These are phyloP conservation scores for Darevskia mixta DNA, from an alignment of 2,797 vertebrate genomes.

Conservation along the genomic window DNA sequence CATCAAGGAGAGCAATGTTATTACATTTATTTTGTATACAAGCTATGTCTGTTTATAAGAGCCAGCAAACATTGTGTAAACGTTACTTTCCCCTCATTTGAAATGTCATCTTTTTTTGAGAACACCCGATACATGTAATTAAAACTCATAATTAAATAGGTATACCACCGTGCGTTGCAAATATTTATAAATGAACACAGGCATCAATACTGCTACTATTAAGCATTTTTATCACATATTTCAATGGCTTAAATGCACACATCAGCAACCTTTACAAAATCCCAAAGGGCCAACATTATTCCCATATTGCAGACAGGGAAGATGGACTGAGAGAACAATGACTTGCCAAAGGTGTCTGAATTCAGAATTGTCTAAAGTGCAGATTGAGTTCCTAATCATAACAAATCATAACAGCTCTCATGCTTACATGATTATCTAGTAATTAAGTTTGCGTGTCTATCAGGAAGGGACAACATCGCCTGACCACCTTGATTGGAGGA, in stretches of 20 bases:
- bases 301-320: background rate
- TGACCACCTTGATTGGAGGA: no score
- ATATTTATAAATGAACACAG: background rate
- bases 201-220: background rate
- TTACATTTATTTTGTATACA: slow-evolving; percentile 41
- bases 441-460: background rate
- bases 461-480: background rate
- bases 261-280: background rate
- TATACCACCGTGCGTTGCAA: background rate
- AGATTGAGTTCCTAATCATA: background rate
- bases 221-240: background rate
- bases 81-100: slow-evolving; percentile 28
- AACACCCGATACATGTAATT: background rate
- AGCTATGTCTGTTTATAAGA: slow-evolving; percentile 48
- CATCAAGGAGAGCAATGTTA: slow-evolving; percentile 2
- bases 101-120: slow-evolving; percentile 17
- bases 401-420: background rate
- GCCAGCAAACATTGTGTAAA: background rate
- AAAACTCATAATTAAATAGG: slow-evolving; percentile 25
- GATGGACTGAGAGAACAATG: background rate
- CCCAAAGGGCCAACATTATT: background rate
- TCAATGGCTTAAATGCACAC: background rate
- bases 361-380: background rate
- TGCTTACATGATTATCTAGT: background rate
- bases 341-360: background rate